These are phyloP conservation scores for human (Homo sapiens) DNA, from an alignment of 2,113 vertebrate genomes.

Conservation along the genomic window DNA sequence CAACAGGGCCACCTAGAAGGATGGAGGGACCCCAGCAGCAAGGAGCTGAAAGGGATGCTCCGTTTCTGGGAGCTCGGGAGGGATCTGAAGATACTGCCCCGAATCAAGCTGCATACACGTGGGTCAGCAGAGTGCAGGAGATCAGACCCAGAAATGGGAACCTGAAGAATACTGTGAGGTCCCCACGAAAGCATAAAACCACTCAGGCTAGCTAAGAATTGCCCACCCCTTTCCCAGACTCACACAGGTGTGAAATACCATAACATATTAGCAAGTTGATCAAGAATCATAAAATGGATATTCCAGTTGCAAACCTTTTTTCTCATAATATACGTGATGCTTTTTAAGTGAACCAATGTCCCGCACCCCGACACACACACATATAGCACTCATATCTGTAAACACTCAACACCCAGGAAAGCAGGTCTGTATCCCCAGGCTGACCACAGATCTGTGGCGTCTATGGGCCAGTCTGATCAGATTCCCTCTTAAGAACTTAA, in stretches of 20 bases:
- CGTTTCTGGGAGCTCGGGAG: neutral
- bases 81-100: neutral
- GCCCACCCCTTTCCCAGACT: no score
- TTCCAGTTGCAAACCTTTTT: neutral
- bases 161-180: neutral
- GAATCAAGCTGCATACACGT: neutral
- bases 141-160: neutral
- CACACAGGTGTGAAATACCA: neutral
- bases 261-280: neutral
- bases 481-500: neutral
- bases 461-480: neutral
- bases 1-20: neutral
- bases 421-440: accelerated
- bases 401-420: neutral
- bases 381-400: no score
- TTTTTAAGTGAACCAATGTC: neutral
- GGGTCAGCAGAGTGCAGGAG: neutral
- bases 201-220: neutral
- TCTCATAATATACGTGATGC: neutral
- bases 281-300: neutral
- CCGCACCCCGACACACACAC: accelerated
- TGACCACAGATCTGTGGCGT: neutral
- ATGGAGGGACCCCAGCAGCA: neutral
- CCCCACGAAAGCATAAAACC: neutral
- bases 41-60: neutral